Base-by-base conservation (phyloP, 2,797 vertebrate genomes). In the Nasua narica region DNA sequence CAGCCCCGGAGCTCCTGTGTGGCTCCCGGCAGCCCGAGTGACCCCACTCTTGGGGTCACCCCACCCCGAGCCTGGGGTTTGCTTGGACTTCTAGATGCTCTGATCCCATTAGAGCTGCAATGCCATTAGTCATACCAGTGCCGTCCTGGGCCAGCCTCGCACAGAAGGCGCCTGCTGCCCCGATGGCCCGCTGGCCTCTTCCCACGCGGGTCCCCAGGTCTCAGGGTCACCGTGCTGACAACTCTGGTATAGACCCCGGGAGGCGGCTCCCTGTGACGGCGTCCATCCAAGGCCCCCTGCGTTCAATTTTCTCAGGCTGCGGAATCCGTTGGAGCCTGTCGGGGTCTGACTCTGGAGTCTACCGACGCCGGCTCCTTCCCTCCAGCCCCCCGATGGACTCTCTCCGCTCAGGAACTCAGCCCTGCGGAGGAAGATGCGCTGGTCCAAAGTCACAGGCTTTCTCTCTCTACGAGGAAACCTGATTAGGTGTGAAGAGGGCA, bases 291-390 rank as follows among this genome's bases (percentile, higher is more conserved):
- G 98, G 98, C 98, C 98, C 96, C 96, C 95, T 23, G 37, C 97
- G 96, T 98, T 98, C 97, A 98, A 97, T 98, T 98, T 98, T 98
- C 98, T 98, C 97, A 91, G 97, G 97, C 97, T 98, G 98, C 98
- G 97, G 98, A 98, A 98, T 98, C 98, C 97, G 98, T 98, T 97
- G 98, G 98, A 97, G 98, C 98, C 98, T 98, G 98, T 98, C 98
- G 97, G 98, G 98, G 97, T 98, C 98, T 98, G 98, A 98, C 97
- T 98, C 97, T 98, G 93, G 98, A 98, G 98, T 98, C 98, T 98
- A 96, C 98, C 98, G 98, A 96, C 91, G 92, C 94, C 96, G 81
- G 3, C 21, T 89, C 83, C 96, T 97, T 79, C 96, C 91, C 93
- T 93, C 87, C 83, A 77, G 54, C 7, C 83, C 58, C 91, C 54